Percentiles rank a stretch among this genome's conserved stretches.
Evolutionary conservation across 2,113 vertebrate species (phyloP).

Genomic region (Menura novaehollandiae): DNA sequence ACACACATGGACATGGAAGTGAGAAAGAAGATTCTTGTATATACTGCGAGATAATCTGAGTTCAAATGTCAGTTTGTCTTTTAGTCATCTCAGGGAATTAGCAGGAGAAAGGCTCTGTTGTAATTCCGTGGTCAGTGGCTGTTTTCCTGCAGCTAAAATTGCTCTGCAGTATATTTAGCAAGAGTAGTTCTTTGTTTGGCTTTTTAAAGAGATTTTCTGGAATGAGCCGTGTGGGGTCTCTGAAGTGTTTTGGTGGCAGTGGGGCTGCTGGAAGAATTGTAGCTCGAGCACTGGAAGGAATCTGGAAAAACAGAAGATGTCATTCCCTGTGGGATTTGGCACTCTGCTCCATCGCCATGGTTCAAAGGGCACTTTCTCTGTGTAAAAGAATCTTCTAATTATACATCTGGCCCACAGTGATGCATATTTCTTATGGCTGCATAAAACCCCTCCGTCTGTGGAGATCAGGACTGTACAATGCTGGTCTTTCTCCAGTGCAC

Average conservation of each 20-base stretch:
- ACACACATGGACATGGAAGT: not conserved
- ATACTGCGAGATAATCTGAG: not conserved
- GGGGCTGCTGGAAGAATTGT: not conserved
- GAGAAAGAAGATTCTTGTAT: not conserved
- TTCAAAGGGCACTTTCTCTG: slow-evolving; percentile 49
- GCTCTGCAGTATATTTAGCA: slow-evolving; percentile 35
- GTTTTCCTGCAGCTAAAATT: not conserved
- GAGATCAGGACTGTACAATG: not conserved
- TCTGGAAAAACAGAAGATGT: slow-evolving; percentile 43
- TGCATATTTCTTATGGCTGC: slow-evolving; percentile 13
- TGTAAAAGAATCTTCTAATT: slow-evolving; percentile 41
- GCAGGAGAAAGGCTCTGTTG: slow-evolving; percentile 21
- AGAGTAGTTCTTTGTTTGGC: slow-evolving; percentile 27
- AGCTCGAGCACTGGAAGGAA: not conserved
- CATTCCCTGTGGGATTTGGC: slow-evolving; percentile 46
- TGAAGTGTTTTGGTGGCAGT: not conserved
- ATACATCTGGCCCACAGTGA: slow-evolving; percentile 7
- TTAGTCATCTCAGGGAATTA: not conserved
- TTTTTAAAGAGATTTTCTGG: slow-evolving; percentile 2
- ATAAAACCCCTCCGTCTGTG: slow-evolving; percentile 5
- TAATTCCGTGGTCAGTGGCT: not conserved
- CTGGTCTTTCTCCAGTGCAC: not conserved
- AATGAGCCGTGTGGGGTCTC: slow-evolving; percentile 6
- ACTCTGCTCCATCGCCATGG: not conserved
- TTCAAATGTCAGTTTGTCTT: not conserved